Evolutionary conservation across 2,113 vertebrate species (phyloP), one percentile per base, ranked within the genome.

Genomic region (Labeo catla): DNA sequence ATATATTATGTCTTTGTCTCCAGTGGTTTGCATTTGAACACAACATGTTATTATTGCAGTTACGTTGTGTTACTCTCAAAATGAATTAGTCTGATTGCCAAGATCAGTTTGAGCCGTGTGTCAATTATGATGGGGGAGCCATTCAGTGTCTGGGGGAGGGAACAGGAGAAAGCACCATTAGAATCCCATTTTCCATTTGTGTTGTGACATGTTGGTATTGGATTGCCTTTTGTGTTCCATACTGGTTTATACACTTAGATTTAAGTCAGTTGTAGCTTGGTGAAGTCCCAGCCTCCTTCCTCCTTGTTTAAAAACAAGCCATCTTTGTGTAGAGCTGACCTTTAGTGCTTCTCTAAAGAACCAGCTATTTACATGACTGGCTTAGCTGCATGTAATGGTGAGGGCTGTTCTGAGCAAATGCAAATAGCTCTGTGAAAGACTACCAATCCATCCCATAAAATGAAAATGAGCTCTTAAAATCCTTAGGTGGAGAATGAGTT

Each of bases 101-200:
- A 97, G 97, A 96, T 97, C 96, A 96, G 95, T 96, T 94, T 95
- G 96, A 96, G 96, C 95, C 93, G 94, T 95, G 95, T 96, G 96
- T 97, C 96, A 95, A 95, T 98, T 97, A 94, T 95, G 91, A 95
- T 94, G 94, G 92, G 93, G 95, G 94, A 93, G 93, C 92, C 95
- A 96, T 97, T 97, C 94, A 95, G 96, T 95, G 94, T 95, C 97
- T 96, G 65, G 72, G 49, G 59, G 13, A 36, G 63, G 50, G 78
- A 72, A 39, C 39, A 5, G 5, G 72, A 70, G 49, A 85, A 45
- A 65, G 59, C 77, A 95, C 96, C 94, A 94, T 97, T 95, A 95
- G 93, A 96, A 96, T 96, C 95, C 94, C 93, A 95, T 96, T 97
- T 95, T 96, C 95, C 95, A 96, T 94, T 93, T 94, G 88, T 91